phyloP scores from a whole-genome alignment of 2,113 vertebrate genomes.

The Tachuris rubrigastra region DNA sequence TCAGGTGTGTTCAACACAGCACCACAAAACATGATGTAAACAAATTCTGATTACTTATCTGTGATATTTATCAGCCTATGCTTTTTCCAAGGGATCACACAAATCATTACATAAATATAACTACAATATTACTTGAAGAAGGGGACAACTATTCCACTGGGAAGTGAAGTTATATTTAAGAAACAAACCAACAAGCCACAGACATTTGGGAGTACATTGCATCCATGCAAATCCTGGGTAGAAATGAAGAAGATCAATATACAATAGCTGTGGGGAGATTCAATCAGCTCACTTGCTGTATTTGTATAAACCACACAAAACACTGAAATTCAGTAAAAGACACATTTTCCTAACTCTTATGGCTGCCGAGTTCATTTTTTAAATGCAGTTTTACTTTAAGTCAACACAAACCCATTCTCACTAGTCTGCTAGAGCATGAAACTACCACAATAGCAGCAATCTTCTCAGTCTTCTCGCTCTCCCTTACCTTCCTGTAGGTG shows the following conservation, averaged over 20 bases:
- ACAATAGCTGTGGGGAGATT: background rate
- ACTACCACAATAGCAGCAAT: background rate
- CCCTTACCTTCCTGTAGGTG: background rate
- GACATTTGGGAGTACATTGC: background rate
- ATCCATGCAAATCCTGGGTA: background rate
- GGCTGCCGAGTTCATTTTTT: background rate
- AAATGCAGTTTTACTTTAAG: background rate
- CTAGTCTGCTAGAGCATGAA: background rate
- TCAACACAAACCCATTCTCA: background rate
- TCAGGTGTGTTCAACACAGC: background rate
- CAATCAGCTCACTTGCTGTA: background rate
- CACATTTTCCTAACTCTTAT: background rate
- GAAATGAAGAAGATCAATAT: background rate
- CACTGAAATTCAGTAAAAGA: background rate
- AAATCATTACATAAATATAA: background rate
- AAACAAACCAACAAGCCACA: background rate
- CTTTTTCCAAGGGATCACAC: background rate
- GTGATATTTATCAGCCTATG: background rate
- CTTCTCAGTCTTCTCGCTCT: background rate
- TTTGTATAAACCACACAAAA: background rate
- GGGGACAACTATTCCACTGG: background rate
- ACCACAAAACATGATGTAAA: background rate
- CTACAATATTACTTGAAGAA: background rate
- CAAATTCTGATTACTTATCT: background rate
- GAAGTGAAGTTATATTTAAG: background rate